Percentiles rank a stretch among this genome's conserved stretches.
Evolutionary conservation across 1,140 invertebrate genomes (phyloP).

Genomic region (Sitobion miscanthi): DNA sequence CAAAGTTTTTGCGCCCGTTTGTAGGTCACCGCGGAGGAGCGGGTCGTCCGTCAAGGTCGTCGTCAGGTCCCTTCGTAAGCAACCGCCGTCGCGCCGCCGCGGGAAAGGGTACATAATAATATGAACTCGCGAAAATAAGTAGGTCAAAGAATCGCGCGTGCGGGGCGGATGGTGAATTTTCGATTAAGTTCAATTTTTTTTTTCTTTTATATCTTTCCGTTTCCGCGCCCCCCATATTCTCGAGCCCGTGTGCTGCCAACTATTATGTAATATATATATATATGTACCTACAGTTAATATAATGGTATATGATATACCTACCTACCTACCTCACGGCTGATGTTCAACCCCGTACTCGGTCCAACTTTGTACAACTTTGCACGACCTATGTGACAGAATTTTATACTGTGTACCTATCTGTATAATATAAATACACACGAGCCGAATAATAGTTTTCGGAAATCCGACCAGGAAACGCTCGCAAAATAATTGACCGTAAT

Average conservation of each 20-base stretch:
- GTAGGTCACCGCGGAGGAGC: conserved; percentile 40
- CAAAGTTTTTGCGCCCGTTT: not conserved
- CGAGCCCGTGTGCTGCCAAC: not conserved
- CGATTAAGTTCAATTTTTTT: not conserved
- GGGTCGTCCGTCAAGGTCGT: conserved; percentile 49
- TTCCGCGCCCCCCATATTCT: not conserved
- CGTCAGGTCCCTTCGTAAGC: not conserved
- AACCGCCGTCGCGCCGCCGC: not conserved
- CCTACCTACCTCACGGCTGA: not conserved
- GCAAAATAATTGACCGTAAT: conserved; percentile 2
- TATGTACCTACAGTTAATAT: not conserved
- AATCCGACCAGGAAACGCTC: not conserved
- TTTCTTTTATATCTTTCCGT: not conserved
- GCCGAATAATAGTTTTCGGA: not conserved
- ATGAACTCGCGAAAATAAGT: not conserved
- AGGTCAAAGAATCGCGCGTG: conserved; percentile 34
- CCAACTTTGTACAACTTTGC: not conserved
- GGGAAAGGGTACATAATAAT: not conserved
- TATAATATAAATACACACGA: not conserved
- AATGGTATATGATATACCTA: not conserved
- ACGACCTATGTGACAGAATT: not conserved
- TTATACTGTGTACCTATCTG: not conserved
- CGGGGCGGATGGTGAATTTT: not conserved
- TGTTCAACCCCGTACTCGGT: not conserved
- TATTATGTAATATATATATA: not conserved